phyloP scores from a whole-genome alignment of 2,888 invertebrate genomes.

The Drosophila aldrichi region DNA sequence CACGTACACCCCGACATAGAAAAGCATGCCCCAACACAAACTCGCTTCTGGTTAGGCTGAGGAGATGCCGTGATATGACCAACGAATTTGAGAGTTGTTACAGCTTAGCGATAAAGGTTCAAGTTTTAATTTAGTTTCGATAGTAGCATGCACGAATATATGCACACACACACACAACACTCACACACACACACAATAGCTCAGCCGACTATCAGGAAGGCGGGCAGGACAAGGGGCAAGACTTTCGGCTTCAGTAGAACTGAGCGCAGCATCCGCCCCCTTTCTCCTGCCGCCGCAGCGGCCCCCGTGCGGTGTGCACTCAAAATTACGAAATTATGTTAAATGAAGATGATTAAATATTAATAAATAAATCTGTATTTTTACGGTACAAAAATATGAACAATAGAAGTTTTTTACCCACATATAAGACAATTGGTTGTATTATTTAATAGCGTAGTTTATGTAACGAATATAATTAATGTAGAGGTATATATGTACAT shows the following conservation, averaged over 20 bases:
- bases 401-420: conserved; percentile 67
- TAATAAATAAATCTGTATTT: conserved; percentile 59
- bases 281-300: background rate
- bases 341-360: conserved; percentile 45
- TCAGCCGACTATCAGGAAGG: conserved; percentile 27
- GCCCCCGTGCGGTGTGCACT: conserved; percentile 57
- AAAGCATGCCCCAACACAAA: background rate
- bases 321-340: conserved; percentile 70
- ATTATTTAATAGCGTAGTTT: background rate
- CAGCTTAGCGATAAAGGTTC: conserved; percentile 34
- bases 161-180: background rate
- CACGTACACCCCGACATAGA: too few relatives aligned
- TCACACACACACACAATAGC: conserved; percentile 35
- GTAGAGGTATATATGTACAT: too few relatives aligned
- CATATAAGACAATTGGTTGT: conserved; percentile 29
- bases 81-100: conserved; percentile 40
- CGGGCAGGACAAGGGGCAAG: background rate
- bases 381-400: conserved; percentile 48
- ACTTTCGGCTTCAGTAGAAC: conserved; percentile 36
- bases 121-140: conserved; percentile 50
- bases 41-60: conserved; percentile 8
- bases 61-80: conserved; percentile 12
- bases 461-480: background rate
- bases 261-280: conserved; percentile 4
- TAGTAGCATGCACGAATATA: conserved; percentile 19